Base-by-base conservation (phyloP, 1,140 invertebrate genomes). In the Antheraea mylitta region DNA sequence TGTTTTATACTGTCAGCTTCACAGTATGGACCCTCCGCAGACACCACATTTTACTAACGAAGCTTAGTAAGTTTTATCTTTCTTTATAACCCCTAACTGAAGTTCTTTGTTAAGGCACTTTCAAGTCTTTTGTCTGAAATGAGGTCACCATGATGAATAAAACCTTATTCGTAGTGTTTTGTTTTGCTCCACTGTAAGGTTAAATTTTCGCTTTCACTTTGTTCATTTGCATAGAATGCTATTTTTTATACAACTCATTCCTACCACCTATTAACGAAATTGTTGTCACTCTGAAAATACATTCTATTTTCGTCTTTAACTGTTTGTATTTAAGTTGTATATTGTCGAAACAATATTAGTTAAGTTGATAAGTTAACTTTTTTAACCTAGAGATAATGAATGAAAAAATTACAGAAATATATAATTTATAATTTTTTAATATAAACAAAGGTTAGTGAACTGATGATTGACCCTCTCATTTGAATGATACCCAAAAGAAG, bases 41-140 rank as follows among this genome's bases (percentile, higher is more conserved):
- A 94, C 95, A 74, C 97, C 97, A 63, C 95, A 96, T 87, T 99
- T 99, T 90, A 97, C 97, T 85, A 99, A 99, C 89, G 98, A 99
- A 86, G 95, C 97, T 81, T 99, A 96, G 98, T 99, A 95, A 97
- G 97, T 96, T 84, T 73, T 68, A 64, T 64, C 60, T 63, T 69
- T 60, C 60, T 45, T 65, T 65, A 36, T 30, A 48, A 69, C 62
- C 61, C 63, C 63, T 72, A 42, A 65, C 74, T 66, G 74, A 67
- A 64, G 68, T 80, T 66, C 81, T 81, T 80, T 80, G 75, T 80
- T 48, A 59, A 60, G 63, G 58, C 67, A 69, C 68, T 48, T 66
- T 19, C 64, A 63, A 38, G 66, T 75, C 73, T 75, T 78, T 79
- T 79, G 77, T 79, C 58, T 70, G 38, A 13, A 74, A 72, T 73